These are phyloP conservation scores for Thalassophryne amazonica DNA, from an alignment of 2,797 vertebrate species.

Conservation along the genomic window DNA sequence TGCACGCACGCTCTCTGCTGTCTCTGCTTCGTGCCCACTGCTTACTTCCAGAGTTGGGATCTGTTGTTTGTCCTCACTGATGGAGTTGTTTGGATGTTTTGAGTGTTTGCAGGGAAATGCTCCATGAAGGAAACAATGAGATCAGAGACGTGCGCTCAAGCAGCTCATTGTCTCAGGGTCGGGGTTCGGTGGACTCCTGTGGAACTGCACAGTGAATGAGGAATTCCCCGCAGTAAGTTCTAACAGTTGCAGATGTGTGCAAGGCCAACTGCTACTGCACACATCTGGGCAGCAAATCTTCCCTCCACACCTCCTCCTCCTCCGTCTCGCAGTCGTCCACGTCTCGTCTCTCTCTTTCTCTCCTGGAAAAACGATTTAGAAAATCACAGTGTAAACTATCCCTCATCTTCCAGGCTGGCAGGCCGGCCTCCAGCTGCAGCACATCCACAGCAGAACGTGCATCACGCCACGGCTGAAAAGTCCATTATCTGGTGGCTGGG, in stretches of 20 bases:
- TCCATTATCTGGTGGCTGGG: constrained; percentile 52
- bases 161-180: constrained; percentile 55
- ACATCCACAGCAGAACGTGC: constrained; percentile 23
- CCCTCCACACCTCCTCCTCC: constrained; percentile 20
- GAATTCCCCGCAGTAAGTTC: constrained; percentile 71
- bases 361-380: constrained; percentile 65
- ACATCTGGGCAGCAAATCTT: constrained; percentile 60
- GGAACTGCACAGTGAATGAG: constrained; percentile 45
- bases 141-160: constrained; percentile 45
- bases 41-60: no score
- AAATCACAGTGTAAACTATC: constrained; percentile 33
- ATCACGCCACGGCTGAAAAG: constrained; percentile 61
- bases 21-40: no score
- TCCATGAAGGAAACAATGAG: constrained; percentile 48
- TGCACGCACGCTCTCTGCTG: no score
- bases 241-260: constrained; percentile 75
- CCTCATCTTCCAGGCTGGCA: constrained; percentile 21
- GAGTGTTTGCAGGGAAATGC: constrained; percentile 48
- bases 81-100: no score
- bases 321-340: constrained; percentile 9
- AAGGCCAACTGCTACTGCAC: constrained; percentile 60
- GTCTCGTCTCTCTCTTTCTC: constrained; percentile 32
- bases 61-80: no score
- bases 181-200: constrained; percentile 42
- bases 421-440: constrained; percentile 37